A percentile compares a stretch with the other conserved stretches of the same genome.
Evolutionary conservation across 2,113 vertebrate species (phyloP).

Genomic region (Pristiophorus japonicus): DNA sequence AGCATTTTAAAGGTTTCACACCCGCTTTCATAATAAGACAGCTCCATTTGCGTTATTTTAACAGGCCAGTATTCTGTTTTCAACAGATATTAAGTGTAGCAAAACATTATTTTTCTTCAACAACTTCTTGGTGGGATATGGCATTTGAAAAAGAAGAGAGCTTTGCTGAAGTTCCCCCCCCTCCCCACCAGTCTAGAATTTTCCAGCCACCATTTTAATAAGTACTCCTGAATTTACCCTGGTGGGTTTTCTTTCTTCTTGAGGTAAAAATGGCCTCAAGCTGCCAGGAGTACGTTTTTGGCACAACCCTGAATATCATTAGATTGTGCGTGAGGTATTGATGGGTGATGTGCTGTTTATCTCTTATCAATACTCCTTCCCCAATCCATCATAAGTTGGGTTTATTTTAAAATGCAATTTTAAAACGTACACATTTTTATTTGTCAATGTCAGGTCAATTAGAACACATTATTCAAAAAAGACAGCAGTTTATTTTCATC

Average conservation of each 20-base stretch:
- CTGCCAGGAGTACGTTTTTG: not conserved
- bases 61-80: not conserved
- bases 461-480: not conserved
- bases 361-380: not conserved
- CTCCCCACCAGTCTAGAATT: not conserved
- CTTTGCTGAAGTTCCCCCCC: not conserved
- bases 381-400: not conserved
- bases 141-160: too few relatives aligned
- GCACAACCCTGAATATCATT: not conserved
- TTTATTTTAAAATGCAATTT: not conserved
- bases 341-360: not conserved
- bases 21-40: not conserved
- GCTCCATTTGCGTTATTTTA: not conserved
- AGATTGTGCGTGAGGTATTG: not conserved
- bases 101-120: not conserved
- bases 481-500: not conserved
- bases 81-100: too few relatives aligned
- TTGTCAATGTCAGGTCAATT: not conserved
- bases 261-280: not conserved
- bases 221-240: not conserved
- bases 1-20: not conserved
- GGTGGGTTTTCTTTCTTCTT: not conserved
- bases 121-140: not conserved
- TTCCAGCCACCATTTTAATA: constrained; percentile 27
- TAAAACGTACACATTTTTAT: not conserved